Percentiles rank a stretch among this genome's conserved stretches.
Evolutionary conservation across 2,113 vertebrate species (phyloP).

Genomic region (Otus sunia): DNA sequence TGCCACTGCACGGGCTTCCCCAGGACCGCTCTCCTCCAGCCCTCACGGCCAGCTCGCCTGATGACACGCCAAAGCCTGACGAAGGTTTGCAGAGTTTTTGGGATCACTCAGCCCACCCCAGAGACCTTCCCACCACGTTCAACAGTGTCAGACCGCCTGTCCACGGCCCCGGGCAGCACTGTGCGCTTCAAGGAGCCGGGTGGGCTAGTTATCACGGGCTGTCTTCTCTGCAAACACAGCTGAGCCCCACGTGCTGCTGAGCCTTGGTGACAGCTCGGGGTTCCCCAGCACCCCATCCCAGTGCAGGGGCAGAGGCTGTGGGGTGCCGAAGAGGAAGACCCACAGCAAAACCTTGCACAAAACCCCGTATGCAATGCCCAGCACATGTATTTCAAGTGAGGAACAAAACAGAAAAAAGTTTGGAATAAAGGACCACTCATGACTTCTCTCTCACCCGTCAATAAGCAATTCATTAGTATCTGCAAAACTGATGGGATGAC

Average conservation of each 20-base stretch:
- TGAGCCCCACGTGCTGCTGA: not conserved
- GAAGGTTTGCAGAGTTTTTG: not conserved
- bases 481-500: not conserved
- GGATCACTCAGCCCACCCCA: not conserved
- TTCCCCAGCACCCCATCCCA: not conserved
- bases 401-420: not conserved
- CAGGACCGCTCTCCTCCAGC: not conserved
- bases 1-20: not conserved
- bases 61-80: not conserved
- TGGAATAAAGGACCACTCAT: not conserved
- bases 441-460: not conserved
- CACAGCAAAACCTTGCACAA: not conserved
- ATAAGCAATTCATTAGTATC: not conserved
- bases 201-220: not conserved
- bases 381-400: not conserved
- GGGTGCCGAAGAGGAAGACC: not conserved
- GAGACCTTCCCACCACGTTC: not conserved
- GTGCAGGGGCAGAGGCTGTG: accelerated
- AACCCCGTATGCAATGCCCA: not conserved
- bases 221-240: not conserved
- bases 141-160: not conserved
- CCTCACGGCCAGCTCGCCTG: accelerated
- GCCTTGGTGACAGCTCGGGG: not conserved
- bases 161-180: not conserved
- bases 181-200: not conserved